phyloP scores from a whole-genome alignment of 2,113 vertebrate genomes.

The Emydocephalus ijimae region DNA sequence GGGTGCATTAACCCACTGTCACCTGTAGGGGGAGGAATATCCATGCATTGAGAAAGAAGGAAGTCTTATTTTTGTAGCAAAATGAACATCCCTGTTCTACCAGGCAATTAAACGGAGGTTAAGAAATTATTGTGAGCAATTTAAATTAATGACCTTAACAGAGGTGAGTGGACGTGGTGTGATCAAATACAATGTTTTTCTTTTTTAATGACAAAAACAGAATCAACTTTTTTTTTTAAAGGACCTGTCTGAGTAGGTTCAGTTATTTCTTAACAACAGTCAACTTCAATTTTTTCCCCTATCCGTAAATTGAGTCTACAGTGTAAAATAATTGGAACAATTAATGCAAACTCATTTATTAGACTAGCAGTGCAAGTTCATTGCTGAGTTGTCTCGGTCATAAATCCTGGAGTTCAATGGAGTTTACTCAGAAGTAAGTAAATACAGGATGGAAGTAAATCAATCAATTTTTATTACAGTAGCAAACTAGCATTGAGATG shows the following conservation, averaged over 20 bases:
- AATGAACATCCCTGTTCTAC: background rate
- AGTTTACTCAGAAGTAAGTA: background rate
- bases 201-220: background rate
- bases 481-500: background rate
- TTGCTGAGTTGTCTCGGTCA: background rate
- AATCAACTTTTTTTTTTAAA: background rate
- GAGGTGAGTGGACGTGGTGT: slow-evolving; percentile 8
- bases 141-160: slow-evolving; percentile 32
- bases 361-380: background rate
- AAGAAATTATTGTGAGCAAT: slow-evolving; percentile 24
- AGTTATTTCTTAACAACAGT: background rate
- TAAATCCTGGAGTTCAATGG: background rate
- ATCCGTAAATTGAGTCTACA: background rate
- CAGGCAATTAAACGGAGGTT: slow-evolving; percentile 22
- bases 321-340: background rate
- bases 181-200: slow-evolving; percentile 17
- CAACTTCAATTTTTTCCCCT: slow-evolving; percentile 2
- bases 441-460: background rate
- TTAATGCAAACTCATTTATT: background rate
- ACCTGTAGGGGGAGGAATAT: background rate
- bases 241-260: background rate
- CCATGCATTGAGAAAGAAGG: background rate
- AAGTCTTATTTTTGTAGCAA: background rate
- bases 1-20: background rate
- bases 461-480: background rate